These are phyloP conservation scores for Varecia variegata DNA, from an alignment of 2,797 vertebrate species.

Conservation along the genomic window DNA sequence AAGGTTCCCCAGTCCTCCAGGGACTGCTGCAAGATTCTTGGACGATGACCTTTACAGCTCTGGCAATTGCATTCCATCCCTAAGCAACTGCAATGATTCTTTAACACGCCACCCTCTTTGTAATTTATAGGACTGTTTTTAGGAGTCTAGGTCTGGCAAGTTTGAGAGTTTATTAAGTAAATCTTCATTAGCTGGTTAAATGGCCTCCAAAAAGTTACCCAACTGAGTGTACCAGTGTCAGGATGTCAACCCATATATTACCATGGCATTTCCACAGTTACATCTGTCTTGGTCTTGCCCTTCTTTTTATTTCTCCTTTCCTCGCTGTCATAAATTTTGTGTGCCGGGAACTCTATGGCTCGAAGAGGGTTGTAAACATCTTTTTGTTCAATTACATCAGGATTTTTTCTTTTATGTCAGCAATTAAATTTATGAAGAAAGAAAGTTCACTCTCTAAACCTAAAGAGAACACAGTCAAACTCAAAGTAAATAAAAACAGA, in stretches of 20 bases:
- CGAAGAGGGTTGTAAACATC: conserved; percentile 63
- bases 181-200: conserved; percentile 53
- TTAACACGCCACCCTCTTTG: not conserved
- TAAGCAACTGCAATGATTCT: not conserved
- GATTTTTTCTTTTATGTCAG: conserved; percentile 60
- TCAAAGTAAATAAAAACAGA: conserved; percentile 64
- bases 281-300: not conserved
- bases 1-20: not conserved
- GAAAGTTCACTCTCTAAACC: conserved; percentile 52
- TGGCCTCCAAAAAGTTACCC: conserved; percentile 18
- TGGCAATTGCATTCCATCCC: not conserved
- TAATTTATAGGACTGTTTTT: conserved; percentile 43
- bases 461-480: conserved; percentile 63
- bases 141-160: not conserved
- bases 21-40: not conserved
- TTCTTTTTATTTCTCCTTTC: conserved; percentile 14
- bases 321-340: conserved; percentile 45
- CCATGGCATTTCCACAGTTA: not conserved
- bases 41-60: not conserved
- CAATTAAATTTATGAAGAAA: conserved; percentile 72
- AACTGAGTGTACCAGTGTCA: not conserved
- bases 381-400: conserved; percentile 70
- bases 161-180: conserved; percentile 21
- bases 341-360: conserved; percentile 15
- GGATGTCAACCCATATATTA: not conserved